phyloP scores from a whole-genome alignment of 2,797 vertebrate species.

The Astyanax mexicanus region DNA sequence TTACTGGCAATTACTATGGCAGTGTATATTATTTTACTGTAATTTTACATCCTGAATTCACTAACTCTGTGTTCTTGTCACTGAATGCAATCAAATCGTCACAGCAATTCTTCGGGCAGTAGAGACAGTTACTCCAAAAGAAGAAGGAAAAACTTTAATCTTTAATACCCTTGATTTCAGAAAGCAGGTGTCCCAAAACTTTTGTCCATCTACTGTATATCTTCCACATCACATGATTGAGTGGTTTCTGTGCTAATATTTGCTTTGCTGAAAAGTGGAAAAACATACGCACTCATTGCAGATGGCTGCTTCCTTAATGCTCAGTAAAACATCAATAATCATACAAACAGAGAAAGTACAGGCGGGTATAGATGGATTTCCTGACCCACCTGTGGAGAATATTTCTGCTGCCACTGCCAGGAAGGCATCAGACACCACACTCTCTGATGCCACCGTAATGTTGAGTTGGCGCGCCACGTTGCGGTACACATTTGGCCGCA shows the following conservation, averaged over 20 bases:
- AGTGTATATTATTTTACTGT: no score
- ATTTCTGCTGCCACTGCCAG: conserved; percentile 93
- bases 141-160: no score
- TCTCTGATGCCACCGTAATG: conserved; percentile 91
- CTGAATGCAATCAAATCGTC: no score
- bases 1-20: no score
- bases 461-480: conserved; percentile 93
- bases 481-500: conserved; percentile 91
- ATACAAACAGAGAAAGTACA: no score
- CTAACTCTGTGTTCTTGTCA: no score
- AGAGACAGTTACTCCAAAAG: no score
- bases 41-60: no score
- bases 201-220: neutral
- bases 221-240: neutral
- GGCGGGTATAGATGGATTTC: no score
- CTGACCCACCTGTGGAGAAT: conserved; percentile 89
- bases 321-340: neutral
- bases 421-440: conserved; percentile 91
- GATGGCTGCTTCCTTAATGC: neutral
- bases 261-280: neutral
- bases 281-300: neutral
- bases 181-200: no score
- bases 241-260: neutral
- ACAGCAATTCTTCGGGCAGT: no score
- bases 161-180: no score